phyloP scores from a whole-genome alignment of 2,797 vertebrate genomes.

The Spinus pinus region DNA sequence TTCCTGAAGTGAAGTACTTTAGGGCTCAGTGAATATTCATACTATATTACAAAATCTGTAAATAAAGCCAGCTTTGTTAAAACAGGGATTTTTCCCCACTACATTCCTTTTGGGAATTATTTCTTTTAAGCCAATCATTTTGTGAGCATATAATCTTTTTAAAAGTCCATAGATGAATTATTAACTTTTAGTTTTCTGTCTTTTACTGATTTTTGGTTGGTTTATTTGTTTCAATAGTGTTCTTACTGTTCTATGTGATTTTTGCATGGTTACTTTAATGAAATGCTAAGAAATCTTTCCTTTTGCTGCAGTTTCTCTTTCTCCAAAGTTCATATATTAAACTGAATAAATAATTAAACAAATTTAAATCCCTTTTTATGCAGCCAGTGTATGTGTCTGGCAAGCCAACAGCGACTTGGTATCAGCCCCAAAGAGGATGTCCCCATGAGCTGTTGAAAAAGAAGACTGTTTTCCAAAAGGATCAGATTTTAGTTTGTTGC shows the following conservation, averaged over 20 bases:
- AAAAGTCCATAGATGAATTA: background rate
- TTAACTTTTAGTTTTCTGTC: background rate
- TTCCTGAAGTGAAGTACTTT: background rate
- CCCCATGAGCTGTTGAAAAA: background rate
- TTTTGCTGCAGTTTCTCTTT: background rate
- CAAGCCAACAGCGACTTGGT: background rate
- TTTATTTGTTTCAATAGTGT: background rate
- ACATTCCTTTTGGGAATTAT: background rate
- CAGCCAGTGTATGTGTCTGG: background rate
- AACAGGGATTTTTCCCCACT: background rate
- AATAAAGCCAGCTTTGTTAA: background rate
- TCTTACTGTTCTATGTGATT: background rate
- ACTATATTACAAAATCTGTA: background rate
- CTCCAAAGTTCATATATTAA: background rate
- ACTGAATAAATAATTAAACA: background rate
- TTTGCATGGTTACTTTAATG: background rate
- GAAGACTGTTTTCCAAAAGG: background rate
- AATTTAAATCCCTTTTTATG: background rate
- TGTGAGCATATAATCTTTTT: background rate
- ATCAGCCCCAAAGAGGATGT: background rate
- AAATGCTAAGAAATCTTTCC: background rate
- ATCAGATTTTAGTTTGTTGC: background rate
- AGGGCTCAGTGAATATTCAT: background rate
- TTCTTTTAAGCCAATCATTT: background rate
- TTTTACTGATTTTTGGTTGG: background rate